Conservation (phyloP, 2,113 vertebrate species). For the Pachycephala philippinensis region DNA sequence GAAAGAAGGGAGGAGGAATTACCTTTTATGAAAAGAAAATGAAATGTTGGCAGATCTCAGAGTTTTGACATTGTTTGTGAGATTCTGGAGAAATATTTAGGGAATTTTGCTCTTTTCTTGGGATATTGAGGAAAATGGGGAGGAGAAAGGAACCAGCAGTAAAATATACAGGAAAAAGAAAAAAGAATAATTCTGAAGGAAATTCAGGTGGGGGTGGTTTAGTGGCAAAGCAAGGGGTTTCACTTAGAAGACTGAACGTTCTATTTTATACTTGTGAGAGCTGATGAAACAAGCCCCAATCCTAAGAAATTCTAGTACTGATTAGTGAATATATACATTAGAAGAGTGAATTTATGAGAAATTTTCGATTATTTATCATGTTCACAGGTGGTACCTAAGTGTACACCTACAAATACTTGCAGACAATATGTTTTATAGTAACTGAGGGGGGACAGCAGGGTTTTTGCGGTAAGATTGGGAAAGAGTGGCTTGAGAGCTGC, state of each 20-base stretch:
- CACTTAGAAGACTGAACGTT: background rate
- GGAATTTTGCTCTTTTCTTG: background rate
- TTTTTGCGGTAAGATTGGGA: background rate
- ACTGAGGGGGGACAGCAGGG: rapidly evolving
- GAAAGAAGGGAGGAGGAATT: background rate
- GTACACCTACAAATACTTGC: background rate
- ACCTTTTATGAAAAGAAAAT: background rate
- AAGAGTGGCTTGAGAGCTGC: background rate
- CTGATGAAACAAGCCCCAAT: background rate
- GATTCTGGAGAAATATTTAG: background rate
- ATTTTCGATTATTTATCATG: background rate
- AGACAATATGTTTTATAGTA: background rate
- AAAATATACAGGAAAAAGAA: background rate
- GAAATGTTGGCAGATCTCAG: background rate
- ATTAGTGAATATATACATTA: background rate
- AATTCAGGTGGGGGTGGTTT: background rate
- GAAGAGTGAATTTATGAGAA: background rate
- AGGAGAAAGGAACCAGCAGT: background rate
- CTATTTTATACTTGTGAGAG: background rate
- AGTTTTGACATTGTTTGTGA: background rate
- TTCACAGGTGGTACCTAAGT: background rate
- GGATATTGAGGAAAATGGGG: background rate
- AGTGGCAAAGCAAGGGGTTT: background rate
- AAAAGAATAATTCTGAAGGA: background rate
- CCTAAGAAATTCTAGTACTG: background rate